phyloP scores from a whole-genome alignment of 2,797 vertebrate species.

The Scolopax rusticola region DNA sequence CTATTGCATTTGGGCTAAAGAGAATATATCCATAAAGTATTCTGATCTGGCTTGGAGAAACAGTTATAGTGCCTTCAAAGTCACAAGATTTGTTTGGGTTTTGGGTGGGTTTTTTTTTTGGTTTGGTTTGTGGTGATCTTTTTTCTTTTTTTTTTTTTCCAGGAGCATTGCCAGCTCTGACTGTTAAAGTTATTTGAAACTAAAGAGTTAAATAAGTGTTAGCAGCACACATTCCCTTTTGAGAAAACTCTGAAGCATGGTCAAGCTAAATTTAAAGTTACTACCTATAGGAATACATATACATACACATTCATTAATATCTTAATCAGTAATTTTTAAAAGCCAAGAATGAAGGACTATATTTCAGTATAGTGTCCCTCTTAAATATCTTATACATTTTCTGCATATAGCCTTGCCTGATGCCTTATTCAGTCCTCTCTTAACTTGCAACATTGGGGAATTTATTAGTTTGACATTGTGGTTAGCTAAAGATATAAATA shows the following conservation, averaged over 20 bases:
- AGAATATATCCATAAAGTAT: background rate
- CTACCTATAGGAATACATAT: background rate
- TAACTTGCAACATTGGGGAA: background rate
- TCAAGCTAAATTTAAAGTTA: background rate
- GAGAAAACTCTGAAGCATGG: background rate
- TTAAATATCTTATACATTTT: background rate
- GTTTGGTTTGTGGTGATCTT: background rate
- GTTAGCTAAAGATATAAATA: background rate
- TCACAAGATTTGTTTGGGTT: background rate
- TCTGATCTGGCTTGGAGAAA: background rate
- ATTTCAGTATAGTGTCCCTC: background rate
- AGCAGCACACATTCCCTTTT: background rate
- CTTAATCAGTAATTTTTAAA: background rate
- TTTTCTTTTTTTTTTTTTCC: background rate
- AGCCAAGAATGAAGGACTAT: background rate
- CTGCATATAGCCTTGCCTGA: background rate
- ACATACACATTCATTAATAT: background rate
- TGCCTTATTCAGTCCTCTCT: background rate
- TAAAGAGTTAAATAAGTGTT: background rate
- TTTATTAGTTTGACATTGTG: background rate
- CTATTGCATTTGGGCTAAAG: background rate
- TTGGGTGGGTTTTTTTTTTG: background rate
- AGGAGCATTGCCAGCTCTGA: background rate
- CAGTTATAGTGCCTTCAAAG: background rate
- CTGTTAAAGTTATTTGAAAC: background rate